Evolutionary conservation across 2,888 invertebrate genomes (phyloP).

Genomic region (Phyllotreta striolata): DNA sequence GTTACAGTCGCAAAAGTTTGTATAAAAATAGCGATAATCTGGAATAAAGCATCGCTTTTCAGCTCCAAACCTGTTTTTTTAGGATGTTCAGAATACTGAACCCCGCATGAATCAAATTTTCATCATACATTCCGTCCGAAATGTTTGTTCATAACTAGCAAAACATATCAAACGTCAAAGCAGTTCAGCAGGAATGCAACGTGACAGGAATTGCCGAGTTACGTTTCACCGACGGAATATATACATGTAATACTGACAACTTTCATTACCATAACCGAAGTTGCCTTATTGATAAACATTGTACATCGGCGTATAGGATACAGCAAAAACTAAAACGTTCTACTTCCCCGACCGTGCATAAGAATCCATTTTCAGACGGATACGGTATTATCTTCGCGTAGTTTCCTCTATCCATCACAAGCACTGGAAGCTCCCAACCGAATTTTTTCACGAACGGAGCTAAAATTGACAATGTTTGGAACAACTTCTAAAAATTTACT

Average conservation of each 20-base stretch:
- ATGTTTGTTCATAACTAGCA: slow-evolving; percentile 10
- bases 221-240: slow-evolving; percentile 7
- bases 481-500: too few species aligned
- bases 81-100: too few species aligned
- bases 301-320: slow-evolving; percentile 26
- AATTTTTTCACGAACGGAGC: too few species aligned
- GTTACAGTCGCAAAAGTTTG: too few species aligned
- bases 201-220: slow-evolving; percentile 10
- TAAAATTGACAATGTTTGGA: too few species aligned
- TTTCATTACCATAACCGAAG: slow-evolving; percentile 26
- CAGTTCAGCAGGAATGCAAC: slow-evolving; percentile 11
- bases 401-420: slow-evolving; percentile 8
- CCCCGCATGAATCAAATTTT: not conserved
- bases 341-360: slow-evolving; percentile 11
- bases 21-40: too few species aligned
- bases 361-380: slow-evolving; percentile 16
- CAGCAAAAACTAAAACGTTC: slow-evolving; percentile 13
- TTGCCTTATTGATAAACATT: slow-evolving; percentile 37
- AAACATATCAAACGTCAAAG: slow-evolving; percentile 11
- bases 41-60: too few species aligned
- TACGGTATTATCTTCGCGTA: slow-evolving; percentile 2
- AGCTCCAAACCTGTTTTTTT: too few species aligned
- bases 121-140: slow-evolving; percentile 4
- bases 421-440: not conserved
- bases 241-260: slow-evolving; percentile 16